These are phyloP conservation scores for Hecatera dysodea DNA, from an alignment of 2,888 invertebrate species.

Conservation along the genomic window DNA sequence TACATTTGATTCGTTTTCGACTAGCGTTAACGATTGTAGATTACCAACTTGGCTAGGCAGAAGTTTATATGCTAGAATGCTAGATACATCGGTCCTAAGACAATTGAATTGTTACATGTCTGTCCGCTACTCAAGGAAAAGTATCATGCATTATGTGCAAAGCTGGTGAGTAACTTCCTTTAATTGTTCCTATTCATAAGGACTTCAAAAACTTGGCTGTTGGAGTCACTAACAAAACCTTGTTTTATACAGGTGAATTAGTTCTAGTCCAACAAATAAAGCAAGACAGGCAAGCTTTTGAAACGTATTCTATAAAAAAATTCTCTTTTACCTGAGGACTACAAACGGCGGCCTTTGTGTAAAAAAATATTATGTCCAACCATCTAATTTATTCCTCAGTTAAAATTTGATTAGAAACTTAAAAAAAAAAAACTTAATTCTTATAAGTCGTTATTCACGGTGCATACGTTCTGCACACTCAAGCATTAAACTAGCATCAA, in stretches of 20 bases:
- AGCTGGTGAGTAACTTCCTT: constrained; percentile 93
- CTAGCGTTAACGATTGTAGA: too few species aligned
- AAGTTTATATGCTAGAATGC: too few species aligned
- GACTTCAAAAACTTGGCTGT: not conserved
- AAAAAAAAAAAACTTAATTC: too few species aligned
- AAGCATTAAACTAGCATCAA: not conserved
- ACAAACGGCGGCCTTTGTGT: too few species aligned
- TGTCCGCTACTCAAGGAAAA: constrained; percentile 91
- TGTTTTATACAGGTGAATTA: not conserved
- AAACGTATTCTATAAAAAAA: too few species aligned
- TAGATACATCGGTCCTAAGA: constrained; percentile 11
- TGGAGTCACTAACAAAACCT: not conserved
- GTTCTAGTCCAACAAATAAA: not conserved
- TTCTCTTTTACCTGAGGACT: too few species aligned
- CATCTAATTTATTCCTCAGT: too few species aligned
- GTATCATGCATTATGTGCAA: constrained; percentile 96
- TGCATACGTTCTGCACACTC: not conserved
- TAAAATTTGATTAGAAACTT: too few species aligned
- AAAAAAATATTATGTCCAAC: too few species aligned
- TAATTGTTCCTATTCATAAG: not conserved
- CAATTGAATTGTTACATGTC: constrained; percentile 73
- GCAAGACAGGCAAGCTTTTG: not conserved
- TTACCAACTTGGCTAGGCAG: too few species aligned
- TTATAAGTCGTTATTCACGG: too few species aligned
- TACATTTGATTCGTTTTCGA: too few species aligned